Conservation (phyloP, 2,888 invertebrate species). For the Mythimna albipuncta region DNA sequence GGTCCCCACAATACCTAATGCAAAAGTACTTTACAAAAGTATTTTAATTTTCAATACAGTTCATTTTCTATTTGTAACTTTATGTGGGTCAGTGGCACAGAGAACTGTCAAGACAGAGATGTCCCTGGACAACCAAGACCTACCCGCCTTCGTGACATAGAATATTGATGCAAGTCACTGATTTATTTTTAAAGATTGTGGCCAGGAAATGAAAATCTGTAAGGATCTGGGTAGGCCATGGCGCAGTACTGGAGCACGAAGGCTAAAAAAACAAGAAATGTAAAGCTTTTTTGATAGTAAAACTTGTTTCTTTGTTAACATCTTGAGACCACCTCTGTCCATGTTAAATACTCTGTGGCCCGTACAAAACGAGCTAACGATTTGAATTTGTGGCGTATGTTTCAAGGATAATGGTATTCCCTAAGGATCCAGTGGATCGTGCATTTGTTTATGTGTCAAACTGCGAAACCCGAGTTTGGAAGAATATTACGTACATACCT, state of each 20-base stretch:
- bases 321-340: slow-evolving; percentile 4
- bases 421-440: slow-evolving; percentile 49
- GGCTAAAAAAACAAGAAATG: too few relatives aligned
- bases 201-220: too few relatives aligned
- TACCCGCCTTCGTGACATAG: too few relatives aligned
- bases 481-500: slow-evolving; percentile 19
- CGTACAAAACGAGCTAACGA: slow-evolving; percentile 57
- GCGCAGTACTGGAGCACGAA: too few relatives aligned
- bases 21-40: slow-evolving; percentile 53
- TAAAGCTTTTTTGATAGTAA: too few relatives aligned
- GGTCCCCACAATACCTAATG: slow-evolving; percentile 37
- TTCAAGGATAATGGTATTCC: slow-evolving; percentile 63
- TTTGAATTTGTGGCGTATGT: slow-evolving; percentile 68
- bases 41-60: slow-evolving; percentile 69
- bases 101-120: slow-evolving; percentile 15
- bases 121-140: background rate
- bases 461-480: slow-evolving; percentile 13
- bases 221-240: too few relatives aligned
- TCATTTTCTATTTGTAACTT: slow-evolving; percentile 65
- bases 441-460: slow-evolving; percentile 57
- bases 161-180: too few relatives aligned
- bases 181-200: too few relatives aligned
- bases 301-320: background rate
- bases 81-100: slow-evolving; percentile 60
- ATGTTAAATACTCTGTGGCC: slow-evolving; percentile 46